phyloP scores from a whole-genome alignment of 1,140 invertebrate genomes.

The Calliphora vicina region DNA sequence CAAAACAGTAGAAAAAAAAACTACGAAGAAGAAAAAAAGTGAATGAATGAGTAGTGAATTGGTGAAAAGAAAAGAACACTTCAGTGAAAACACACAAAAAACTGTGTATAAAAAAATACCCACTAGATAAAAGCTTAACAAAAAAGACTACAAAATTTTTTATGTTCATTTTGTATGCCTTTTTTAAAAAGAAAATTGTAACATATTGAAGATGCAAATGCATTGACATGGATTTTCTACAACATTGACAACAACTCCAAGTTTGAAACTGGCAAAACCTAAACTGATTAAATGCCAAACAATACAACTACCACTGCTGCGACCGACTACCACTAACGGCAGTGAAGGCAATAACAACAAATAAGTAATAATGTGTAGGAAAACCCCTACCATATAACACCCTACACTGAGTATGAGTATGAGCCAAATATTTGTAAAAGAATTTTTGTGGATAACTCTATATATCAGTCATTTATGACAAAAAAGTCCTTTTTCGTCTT shows the following conservation, averaged over 20 bases:
- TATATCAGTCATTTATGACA: too few relatives aligned
- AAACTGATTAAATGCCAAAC: conserved; percentile 31
- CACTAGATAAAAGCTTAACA: neutral
- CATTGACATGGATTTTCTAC: neutral
- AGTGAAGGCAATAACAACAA: neutral
- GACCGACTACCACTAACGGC: neutral
- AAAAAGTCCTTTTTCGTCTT: too few relatives aligned
- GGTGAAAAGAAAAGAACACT: neutral
- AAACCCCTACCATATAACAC: too few relatives aligned
- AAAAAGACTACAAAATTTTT: neutral
- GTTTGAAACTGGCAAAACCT: neutral
- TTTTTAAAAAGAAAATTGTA: neutral
- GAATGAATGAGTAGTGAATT: neutral
- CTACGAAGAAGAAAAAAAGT: neutral
- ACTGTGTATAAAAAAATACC: neutral
- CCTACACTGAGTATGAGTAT: too few relatives aligned
- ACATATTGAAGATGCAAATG: conserved; percentile 7
- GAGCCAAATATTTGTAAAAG: neutral
- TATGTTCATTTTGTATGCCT: neutral
- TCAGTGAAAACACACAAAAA: neutral
- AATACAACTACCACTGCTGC: neutral
- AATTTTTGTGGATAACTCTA: too few relatives aligned
- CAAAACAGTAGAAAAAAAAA: neutral
- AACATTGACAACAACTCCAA: neutral
- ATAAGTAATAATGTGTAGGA: too few relatives aligned